phyloP scores from a whole-genome alignment of 2,888 invertebrate genomes.

The Caenorhabditis imperialis region DNA sequence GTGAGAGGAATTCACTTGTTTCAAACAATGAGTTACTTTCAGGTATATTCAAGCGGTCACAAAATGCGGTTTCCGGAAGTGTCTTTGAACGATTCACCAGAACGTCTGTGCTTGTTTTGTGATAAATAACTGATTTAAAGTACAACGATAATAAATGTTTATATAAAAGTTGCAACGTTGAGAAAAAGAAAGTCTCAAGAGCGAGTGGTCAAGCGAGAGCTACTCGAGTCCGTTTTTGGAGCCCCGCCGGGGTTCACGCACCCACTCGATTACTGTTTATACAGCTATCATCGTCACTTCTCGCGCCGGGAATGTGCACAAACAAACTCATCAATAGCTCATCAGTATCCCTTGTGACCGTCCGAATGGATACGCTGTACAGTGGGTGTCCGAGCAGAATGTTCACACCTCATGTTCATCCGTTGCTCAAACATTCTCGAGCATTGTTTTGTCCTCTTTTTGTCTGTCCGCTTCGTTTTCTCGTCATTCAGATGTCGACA shows the following conservation, averaged over 20 bases:
- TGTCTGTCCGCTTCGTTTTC: conserved; percentile 8
- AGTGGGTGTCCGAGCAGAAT: not conserved
- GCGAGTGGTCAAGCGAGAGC: not conserved
- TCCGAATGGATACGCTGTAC: conserved; percentile 17
- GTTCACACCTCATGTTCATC: conserved; percentile 45
- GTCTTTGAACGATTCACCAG: conserved; percentile 13
- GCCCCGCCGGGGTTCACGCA: conserved; percentile 33
- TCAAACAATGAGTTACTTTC: not conserved
- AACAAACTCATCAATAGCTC: conserved; percentile 40
- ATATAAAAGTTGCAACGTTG: no score
- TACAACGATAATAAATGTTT: no score
- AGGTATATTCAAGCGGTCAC: conserved; percentile 19
- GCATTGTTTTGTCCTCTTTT: conserved; percentile 31
- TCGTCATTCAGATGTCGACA: not conserved
- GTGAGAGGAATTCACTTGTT: not conserved
- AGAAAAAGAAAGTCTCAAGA: not conserved
- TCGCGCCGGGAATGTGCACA: conserved; percentile 30
- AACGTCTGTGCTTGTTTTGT: not conserved
- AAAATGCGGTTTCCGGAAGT: conserved; percentile 12
- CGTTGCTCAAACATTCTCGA: conserved; percentile 27
- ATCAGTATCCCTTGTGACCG: conserved; percentile 11
- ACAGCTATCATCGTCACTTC: conserved; percentile 53
- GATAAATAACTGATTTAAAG: no score
- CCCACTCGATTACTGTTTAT: conserved; percentile 55
- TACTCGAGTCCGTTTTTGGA: conserved; percentile 22